Percentiles rank a stretch among this genome's conserved stretches.
These are phyloP conservation scores for Griposia aprilina DNA, from an alignment of 2,888 invertebrate species.

Conservation along the genomic window DNA sequence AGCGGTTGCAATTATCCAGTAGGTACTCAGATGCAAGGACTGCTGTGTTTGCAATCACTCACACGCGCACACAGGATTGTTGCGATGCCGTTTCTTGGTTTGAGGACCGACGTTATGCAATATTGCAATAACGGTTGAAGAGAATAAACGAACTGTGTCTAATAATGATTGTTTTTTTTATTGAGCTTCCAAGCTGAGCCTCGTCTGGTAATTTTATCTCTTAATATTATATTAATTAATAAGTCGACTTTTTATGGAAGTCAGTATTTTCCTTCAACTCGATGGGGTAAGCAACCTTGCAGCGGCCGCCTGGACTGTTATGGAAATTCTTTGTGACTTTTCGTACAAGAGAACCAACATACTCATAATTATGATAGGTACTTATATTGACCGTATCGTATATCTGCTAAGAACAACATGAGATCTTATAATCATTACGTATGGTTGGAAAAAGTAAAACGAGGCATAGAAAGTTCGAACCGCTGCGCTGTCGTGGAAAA, in stretches of 20 bases:
- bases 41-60: not conserved
- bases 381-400: not conserved
- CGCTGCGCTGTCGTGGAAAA: not conserved
- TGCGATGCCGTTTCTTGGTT: slow-evolving; percentile 13
- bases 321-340: not conserved
- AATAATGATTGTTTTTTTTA: not conserved
- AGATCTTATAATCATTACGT: not conserved
- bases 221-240: not conserved
- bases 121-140: not conserved
- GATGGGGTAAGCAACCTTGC: not conserved
- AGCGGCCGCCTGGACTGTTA: not conserved
- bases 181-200: not conserved
- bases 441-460: not conserved
- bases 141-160: not conserved
- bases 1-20: slow-evolving; percentile 39
- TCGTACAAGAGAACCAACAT: not conserved
- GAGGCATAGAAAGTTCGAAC: not conserved
- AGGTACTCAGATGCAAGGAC: not conserved
- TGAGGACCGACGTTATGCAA: slow-evolving; percentile 10
- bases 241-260: not conserved
- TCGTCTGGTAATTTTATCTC: too few relatives aligned
- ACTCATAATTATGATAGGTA: not conserved
- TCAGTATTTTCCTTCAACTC: not conserved
- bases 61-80: slow-evolving; percentile 8
- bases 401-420: too few relatives aligned